Base-by-base conservation (phyloP, 2,888 invertebrate genomes). In the Athalia circularis region DNA sequence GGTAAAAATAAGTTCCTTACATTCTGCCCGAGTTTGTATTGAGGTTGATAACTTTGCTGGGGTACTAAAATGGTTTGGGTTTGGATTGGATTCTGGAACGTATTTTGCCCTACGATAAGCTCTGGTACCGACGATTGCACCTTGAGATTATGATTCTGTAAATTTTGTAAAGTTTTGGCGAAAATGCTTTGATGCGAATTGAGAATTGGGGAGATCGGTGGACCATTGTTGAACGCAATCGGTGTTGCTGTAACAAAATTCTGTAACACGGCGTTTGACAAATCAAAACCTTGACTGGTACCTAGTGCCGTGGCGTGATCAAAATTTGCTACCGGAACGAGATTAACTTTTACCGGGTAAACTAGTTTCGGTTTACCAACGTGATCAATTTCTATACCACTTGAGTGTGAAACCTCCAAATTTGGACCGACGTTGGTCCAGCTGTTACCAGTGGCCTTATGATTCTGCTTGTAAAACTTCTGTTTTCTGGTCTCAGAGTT, bases 251-350 rank as follows among this genome's bases (percentile, higher is more conserved):
- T 84, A 6, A 86, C 85, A 11, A 87, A 79, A 65, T 86, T 87
- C 11, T 87, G 87, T 9, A 88, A 72, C 74, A 91, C 85, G 0
- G 90, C 91, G 79, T 92, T 91, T 0, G 90, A 89, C 72, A 91
- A 88, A 82, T 92, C 92, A 80, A 92, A 92, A 1, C 90, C 90
- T 84, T 91, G 91, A 78, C 91, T 91, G 59, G 87, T 89, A 0
- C 90, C 91, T 5, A 92, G 81, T 6, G 92, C 91, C 0, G 88
- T 90, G 0, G 88, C 88, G 76, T 92, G 92, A 82, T 92, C 91
- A 72, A 92, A 92, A 77, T 87, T 87, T 1, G 85, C 81, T 0
- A 89, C 54, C 0, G 88, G 89, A 3, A 90, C 80, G 5, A 90
- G 57, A 72, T 90, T 89, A 0, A 89, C 81, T 15, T 89, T 88